Conservation (phyloP, 2,888 invertebrate species). For the Cheilosia urbana region DNA sequence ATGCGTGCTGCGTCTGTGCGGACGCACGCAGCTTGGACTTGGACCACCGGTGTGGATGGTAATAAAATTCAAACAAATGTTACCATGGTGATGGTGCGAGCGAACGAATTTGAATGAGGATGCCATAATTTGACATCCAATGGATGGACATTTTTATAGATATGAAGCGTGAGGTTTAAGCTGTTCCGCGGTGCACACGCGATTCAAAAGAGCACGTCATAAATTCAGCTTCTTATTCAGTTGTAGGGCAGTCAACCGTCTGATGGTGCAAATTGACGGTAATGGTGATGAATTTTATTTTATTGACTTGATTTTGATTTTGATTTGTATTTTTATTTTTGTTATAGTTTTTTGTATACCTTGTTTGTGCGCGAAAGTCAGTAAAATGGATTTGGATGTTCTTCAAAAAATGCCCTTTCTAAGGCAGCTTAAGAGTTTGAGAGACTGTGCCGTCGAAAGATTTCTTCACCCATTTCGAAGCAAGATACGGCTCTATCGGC, state of each 20-base stretch:
- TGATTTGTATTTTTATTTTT: no score
- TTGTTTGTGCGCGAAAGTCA: neutral
- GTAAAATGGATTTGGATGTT: neutral
- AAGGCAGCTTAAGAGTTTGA: no score
- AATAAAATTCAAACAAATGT: constrained; percentile 53
- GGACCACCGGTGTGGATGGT: constrained; percentile 54
- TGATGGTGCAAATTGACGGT: constrained; percentile 11
- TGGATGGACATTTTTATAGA: constrained; percentile 28
- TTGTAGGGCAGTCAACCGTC: constrained; percentile 17
- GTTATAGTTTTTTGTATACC: neutral
- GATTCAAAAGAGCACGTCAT: constrained; percentile 28
- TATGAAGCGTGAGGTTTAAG: neutral
- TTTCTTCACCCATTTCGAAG: no score
- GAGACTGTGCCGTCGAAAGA: no score
- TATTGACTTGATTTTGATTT: constrained; percentile 20
- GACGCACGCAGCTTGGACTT: constrained; percentile 5
- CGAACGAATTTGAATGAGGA: constrained; percentile 56
- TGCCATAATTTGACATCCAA: constrained; percentile 38
- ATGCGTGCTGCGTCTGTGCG: constrained; percentile 15
- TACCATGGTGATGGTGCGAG: constrained; percentile 41
- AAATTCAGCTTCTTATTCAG: constrained; percentile 54
- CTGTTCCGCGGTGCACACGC: constrained; percentile 4
- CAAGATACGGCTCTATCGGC: no score
- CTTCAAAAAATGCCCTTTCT: no score
- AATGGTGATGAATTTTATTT: constrained; percentile 59